Evolutionary conservation across 2,113 vertebrate species (phyloP).

Genomic region (Aspiorhynchus laticeps): DNA sequence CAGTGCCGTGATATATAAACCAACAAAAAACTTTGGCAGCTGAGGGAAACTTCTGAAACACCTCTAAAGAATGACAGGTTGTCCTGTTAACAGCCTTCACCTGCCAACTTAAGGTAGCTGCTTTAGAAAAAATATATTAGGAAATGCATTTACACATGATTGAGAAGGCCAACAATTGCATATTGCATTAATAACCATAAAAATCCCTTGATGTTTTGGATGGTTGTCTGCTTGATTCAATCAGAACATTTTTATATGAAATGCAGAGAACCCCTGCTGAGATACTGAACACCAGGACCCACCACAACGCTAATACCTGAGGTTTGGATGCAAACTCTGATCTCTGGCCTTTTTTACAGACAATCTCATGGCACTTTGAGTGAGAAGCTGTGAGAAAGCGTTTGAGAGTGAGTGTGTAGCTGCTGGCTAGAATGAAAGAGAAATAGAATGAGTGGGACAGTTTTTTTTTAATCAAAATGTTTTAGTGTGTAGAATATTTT

Average conservation of each 20-base stretch:
- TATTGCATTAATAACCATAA: slow-evolving; percentile 30
- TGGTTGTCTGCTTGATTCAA: slow-evolving; percentile 11
- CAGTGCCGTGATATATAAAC: slow-evolving; percentile 62
- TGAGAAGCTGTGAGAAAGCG: neutral
- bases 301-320: neutral
- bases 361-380: neutral
- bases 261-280: slow-evolving; percentile 25
- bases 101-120: slow-evolving; percentile 63
- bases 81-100: slow-evolving; percentile 5
- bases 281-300: neutral
- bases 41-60: slow-evolving; percentile 59
- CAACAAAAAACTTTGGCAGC: slow-evolving; percentile 60
- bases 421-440: slow-evolving; percentile 6
- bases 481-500: neutral
- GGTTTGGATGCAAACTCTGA: neutral
- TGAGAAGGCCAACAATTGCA: slow-evolving; percentile 3
- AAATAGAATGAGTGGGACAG: neutral
- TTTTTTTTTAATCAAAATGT: neutral
- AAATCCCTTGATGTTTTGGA: neutral
- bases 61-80: slow-evolving; percentile 39
- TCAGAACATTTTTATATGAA: slow-evolving; percentile 31
- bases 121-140: slow-evolving; percentile 61
- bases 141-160: slow-evolving; percentile 23
- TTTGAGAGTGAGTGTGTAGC: neutral
- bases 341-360: neutral